These are phyloP conservation scores for Drosophila persimilis DNA, from an alignment of 1,140 invertebrate species.

Conservation along the genomic window DNA sequence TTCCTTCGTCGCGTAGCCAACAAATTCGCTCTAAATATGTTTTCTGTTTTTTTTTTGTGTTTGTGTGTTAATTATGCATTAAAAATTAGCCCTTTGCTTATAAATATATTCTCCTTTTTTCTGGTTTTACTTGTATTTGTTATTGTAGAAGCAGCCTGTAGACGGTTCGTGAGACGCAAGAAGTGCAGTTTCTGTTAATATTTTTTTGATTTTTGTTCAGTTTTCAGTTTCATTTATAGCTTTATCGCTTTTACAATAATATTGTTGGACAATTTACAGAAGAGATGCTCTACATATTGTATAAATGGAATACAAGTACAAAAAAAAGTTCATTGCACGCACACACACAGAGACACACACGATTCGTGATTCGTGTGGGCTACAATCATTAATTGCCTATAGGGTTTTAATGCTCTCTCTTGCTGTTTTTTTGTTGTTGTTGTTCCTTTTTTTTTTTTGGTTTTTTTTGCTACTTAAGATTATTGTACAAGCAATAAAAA, in stretches of 20 bases:
- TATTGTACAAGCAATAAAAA: slow-evolving; percentile 72
- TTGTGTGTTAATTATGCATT: slow-evolving; percentile 33
- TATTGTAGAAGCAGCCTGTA: slow-evolving; percentile 78
- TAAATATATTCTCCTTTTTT: slow-evolving; percentile 51
- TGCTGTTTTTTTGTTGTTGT: background rate
- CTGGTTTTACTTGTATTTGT: slow-evolving; percentile 23
- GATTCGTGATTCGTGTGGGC: slow-evolving; percentile 7
- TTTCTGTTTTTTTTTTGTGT: slow-evolving; percentile 3
- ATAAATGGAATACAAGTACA: slow-evolving; percentile 54
- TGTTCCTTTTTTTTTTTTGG: background rate
- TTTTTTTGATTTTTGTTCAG: slow-evolving; percentile 69
- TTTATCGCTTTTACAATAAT: slow-evolving; percentile 45
- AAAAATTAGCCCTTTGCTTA: slow-evolving; percentile 34
- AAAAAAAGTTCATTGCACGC: slow-evolving; percentile 30
- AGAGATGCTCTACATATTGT: slow-evolving; percentile 13
- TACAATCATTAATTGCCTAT: slow-evolving; percentile 41
- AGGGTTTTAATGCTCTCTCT: slow-evolving; percentile 16
- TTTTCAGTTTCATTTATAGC: slow-evolving; percentile 25
- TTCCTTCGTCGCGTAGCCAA: slow-evolving; percentile 28
- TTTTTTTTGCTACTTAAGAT: slow-evolving; percentile 65
- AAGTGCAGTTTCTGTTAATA: slow-evolving; percentile 51
- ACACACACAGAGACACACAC: slow-evolving; percentile 19
- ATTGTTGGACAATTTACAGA: slow-evolving; percentile 32
- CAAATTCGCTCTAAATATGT: slow-evolving; percentile 65
- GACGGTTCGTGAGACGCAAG: slow-evolving; percentile 73